Percentiles rank a stretch among this genome's conserved stretches.
Evolutionary conservation across 2,888 invertebrate species (phyloP).

Genomic region (Dicycla oo): DNA sequence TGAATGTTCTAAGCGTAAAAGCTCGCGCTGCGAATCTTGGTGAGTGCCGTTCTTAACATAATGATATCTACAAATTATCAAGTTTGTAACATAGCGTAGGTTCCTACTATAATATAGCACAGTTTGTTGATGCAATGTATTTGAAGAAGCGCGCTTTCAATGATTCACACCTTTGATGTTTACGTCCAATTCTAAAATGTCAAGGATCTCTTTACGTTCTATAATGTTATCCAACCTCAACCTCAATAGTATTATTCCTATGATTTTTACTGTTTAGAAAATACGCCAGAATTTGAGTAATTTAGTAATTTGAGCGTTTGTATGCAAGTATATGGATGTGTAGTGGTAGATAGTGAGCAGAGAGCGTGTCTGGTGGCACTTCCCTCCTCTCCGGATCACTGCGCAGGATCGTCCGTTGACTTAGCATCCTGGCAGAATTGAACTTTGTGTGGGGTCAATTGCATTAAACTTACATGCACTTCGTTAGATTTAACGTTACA

Average conservation of each 20-base stretch:
- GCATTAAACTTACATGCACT: slow-evolving; percentile 65
- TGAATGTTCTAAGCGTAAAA: too few relatives aligned
- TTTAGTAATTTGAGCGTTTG: too few relatives aligned
- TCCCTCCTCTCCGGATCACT: slow-evolving; percentile 76
- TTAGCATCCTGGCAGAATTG: slow-evolving; percentile 66
- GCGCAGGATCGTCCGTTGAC: slow-evolving; percentile 76
- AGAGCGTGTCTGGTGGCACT: slow-evolving; percentile 75
- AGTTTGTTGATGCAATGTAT: slow-evolving; percentile 53
- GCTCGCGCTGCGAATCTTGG: background rate
- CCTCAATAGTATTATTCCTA: slow-evolving; percentile 39
- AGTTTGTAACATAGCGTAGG: slow-evolving; percentile 1
- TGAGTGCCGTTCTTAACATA: background rate
- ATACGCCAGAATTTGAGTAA: slow-evolving; percentile 20
- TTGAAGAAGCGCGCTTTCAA: slow-evolving; percentile 55
- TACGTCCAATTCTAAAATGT: slow-evolving; percentile 55
- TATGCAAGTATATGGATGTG: slow-evolving; percentile 26
- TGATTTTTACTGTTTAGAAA: slow-evolving; percentile 25
- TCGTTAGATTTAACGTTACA: slow-evolving; percentile 45
- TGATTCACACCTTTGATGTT: slow-evolving; percentile 62
- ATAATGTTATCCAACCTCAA: slow-evolving; percentile 57
- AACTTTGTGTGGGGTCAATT: slow-evolving; percentile 72
- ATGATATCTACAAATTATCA: slow-evolving; percentile 25
- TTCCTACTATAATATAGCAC: slow-evolving; percentile 4
- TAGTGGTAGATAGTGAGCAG: slow-evolving; percentile 64
- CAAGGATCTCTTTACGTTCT: slow-evolving; percentile 59